These are phyloP conservation scores for Microcebus jonahi DNA, from an alignment of 2,113 vertebrate genomes.

Conservation along the genomic window DNA sequence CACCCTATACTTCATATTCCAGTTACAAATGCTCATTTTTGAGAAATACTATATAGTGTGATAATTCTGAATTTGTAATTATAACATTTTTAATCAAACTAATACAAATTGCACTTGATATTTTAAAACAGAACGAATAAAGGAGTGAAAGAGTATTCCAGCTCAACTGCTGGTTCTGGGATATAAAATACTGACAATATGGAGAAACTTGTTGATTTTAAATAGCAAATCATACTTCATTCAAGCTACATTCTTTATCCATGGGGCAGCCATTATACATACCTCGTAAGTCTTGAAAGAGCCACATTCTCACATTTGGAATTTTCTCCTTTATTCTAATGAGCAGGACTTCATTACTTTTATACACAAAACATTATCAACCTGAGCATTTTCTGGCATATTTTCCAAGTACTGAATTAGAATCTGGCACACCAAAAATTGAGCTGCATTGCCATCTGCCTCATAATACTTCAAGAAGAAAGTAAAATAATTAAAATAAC, in stretches of 20 bases:
- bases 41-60: neutral
- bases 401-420: constrained; percentile 92
- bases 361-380: constrained; percentile 91
- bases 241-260: constrained; percentile 82
- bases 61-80: neutral
- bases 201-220: neutral
- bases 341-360: constrained; percentile 91
- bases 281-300: constrained; percentile 89
- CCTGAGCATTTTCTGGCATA: constrained; percentile 91
- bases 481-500: constrained; percentile 86
- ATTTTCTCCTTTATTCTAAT: constrained; percentile 92
- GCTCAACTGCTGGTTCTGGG: neutral
- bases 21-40: constrained; percentile 30
- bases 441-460: constrained; percentile 89
- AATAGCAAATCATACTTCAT: neutral
- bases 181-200: neutral
- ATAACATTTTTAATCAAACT: constrained; percentile 29
- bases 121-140: neutral
- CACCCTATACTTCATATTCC: neutral
- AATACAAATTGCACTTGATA: neutral
- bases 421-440: constrained; percentile 91
- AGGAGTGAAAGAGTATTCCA: neutral
- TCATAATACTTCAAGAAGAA: constrained; percentile 91
- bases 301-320: constrained; percentile 90
- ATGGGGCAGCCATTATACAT: constrained; percentile 88